A percentile compares a stretch with the other conserved stretches of the same genome.
Conservation (phyloP, 2,888 invertebrate genomes). For the Allophyes oxyacanthae region DNA sequence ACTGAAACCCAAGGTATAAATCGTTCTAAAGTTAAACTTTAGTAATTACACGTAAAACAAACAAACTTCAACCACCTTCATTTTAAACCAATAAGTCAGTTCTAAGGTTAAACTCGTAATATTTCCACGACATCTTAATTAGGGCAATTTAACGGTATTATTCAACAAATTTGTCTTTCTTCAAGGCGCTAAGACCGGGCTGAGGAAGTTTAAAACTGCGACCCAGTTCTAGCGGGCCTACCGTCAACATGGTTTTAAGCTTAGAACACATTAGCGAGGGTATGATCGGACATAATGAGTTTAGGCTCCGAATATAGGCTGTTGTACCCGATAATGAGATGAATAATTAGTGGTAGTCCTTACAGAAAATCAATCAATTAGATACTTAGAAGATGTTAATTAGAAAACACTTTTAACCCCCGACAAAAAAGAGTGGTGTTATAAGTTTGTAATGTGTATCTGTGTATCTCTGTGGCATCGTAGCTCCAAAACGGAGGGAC, state of each 20-base stretch:
- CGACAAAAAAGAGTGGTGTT: too few species aligned
- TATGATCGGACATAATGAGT: slow-evolving; percentile 13
- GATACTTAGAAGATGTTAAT: too few species aligned
- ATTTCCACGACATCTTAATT: slow-evolving; percentile 38
- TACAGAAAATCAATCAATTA: too few species aligned
- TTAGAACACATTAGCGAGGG: slow-evolving; percentile 16
- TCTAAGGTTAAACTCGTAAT: slow-evolving; percentile 29
- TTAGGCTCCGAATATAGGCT: slow-evolving; percentile 4
- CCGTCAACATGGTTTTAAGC: slow-evolving; percentile 21
- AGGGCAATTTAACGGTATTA: slow-evolving; percentile 33
- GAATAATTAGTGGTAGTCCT: too few species aligned
- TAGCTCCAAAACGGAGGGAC: too few species aligned
- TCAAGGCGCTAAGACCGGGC: slow-evolving; percentile 21
- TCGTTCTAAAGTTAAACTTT: too few species aligned
- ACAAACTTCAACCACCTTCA: background rate
- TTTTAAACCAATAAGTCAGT: slow-evolving; percentile 12
- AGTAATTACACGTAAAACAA: too few species aligned
- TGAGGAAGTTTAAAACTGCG: slow-evolving; percentile 39
- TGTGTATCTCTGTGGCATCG: too few species aligned
- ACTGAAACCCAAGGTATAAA: too few species aligned
- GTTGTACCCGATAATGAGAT: too few species aligned
- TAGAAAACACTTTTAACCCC: too few species aligned
- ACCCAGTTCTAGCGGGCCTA: slow-evolving; percentile 35
- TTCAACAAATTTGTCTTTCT: slow-evolving; percentile 43
- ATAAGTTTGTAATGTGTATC: too few species aligned